Evolutionary conservation across 2,888 invertebrate species (phyloP).

Genomic region (Tineola bisselliella): DNA sequence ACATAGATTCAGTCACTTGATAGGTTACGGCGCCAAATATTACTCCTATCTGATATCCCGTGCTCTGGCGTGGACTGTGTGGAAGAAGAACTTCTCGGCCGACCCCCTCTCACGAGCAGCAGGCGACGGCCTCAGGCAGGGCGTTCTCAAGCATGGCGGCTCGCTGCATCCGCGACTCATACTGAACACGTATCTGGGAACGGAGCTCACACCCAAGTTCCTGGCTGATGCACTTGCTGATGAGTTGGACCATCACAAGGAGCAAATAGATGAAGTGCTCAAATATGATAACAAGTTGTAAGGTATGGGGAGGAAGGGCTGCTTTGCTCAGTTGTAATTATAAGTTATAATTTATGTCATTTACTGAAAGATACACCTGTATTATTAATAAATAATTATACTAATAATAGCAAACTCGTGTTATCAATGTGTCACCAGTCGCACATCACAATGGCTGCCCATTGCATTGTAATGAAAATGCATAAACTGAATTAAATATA

Average conservation of each 20-base stretch:
- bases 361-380: conserved; percentile 17
- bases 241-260: conserved; percentile 74
- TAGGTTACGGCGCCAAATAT: conserved; percentile 98
- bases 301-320: no score
- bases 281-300: background rate
- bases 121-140: conserved; percentile 80
- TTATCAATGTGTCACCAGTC: no score
- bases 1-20: conserved; percentile 92
- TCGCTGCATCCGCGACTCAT: conserved; percentile 81
- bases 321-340: no score
- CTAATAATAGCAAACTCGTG: no score
- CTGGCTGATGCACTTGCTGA: conserved; percentile 83
- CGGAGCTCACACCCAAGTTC: conserved; percentile 77
- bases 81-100: conserved; percentile 84
- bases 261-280: conserved; percentile 22
- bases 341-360: conserved; percentile 17
- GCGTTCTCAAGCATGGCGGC: conserved; percentile 88
- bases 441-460: background rate
- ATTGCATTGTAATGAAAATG: background rate
- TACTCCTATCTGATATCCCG: conserved; percentile 97
- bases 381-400: conserved; percentile 32
- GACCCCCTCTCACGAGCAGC: conserved; percentile 81
- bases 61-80: conserved; percentile 91
- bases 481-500: no score
- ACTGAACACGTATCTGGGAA: conserved; percentile 80